These are phyloP conservation scores for Notodromas monacha DNA, from an alignment of 2,888 invertebrate genomes.

Conservation along the genomic window DNA sequence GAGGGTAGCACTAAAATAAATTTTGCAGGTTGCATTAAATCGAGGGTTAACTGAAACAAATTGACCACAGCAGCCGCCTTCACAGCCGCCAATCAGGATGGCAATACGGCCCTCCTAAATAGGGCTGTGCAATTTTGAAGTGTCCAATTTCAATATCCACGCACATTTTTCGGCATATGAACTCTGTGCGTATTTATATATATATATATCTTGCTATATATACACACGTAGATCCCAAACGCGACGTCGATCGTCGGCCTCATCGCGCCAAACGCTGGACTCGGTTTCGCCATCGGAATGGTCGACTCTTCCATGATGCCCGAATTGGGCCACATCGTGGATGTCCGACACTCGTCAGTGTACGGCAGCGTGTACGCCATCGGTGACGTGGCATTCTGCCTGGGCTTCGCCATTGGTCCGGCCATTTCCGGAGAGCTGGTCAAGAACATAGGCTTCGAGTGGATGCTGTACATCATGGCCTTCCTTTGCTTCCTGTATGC, in stretches of 20 bases:
- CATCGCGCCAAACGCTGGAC: constrained; percentile 77
- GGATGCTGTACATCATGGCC: constrained; percentile 91
- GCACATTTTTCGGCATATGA: too few species aligned
- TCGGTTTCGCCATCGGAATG: constrained; percentile 98
- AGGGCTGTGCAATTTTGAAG: too few species aligned
- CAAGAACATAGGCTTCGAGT: constrained; percentile 73
- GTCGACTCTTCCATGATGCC: constrained; percentile 99
- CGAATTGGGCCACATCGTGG: constrained; percentile 80
- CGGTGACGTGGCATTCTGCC: constrained; percentile 90
- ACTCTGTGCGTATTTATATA: too few species aligned
- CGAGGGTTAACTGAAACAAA: too few species aligned
- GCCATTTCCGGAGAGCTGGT: constrained; percentile 73
- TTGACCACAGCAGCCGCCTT: too few species aligned
- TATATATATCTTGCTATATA: too few species aligned
- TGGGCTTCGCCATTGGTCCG: too few species aligned
- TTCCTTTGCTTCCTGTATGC: constrained; percentile 76
- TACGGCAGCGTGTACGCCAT: constrained; percentile 98
- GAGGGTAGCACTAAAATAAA: too few species aligned
- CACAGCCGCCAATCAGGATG: too few species aligned
- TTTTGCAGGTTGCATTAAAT: too few species aligned
- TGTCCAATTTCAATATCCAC: too few species aligned
- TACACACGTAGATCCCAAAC: constrained; percentile 93
- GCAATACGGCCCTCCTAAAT: too few species aligned
- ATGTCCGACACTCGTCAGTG: constrained; percentile 80
- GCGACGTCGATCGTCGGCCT: constrained; percentile 64